Base-by-base conservation (phyloP, 1,140 invertebrate species). In the Aphidius ervi region DNA sequence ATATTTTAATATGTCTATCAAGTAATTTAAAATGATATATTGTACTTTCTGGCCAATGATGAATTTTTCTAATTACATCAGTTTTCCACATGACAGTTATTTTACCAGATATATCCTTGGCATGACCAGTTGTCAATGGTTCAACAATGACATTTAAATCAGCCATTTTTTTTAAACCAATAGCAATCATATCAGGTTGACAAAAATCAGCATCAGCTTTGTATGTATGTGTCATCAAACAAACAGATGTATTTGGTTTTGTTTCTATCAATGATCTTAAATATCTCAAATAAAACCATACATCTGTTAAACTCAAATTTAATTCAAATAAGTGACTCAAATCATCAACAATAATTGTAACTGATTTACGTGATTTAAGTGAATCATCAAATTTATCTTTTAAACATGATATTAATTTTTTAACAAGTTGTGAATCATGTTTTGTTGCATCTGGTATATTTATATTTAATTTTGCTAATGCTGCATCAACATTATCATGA, bases 1-100 rank as follows among this genome's bases (percentile, higher is more conserved):
- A 86, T 48, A 89, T 80, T 70, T 87, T 87, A 7, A 91, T 82
- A 69, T 88, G 86, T 70, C 84, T 83, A 76, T 90, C 87, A 68
- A 83, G 84, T 56, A 89, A 79, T 77, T 88, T 89, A 65, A 85
- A 91, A 20, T 89, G 78, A 70, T 87, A 85, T 50, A 63, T 69
- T 59, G 62, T 75, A 68, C 75, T 75, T 70, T 70, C 80, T 50
- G 66, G 77, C 71, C 68, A 81, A 61, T 74, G 78, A 72, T 74
- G 81, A 65, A 78, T 71, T 67, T 53, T 77, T 78, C 71, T 74
- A 41, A 72, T 75, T 55, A 63, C 65, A 70, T 74, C 81, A 71
- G 71, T 76, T 76, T 60, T 71, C 78, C 78, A 80, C 8, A 55
- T 53, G 42, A 88, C 77, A 53, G 74, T 81, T 63, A 89, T 74